A percentile compares a stretch with the other conserved stretches of the same genome.
Evolutionary conservation across 2,888 invertebrate species (phyloP).

Genomic region (Drosophila conformis): DNA sequence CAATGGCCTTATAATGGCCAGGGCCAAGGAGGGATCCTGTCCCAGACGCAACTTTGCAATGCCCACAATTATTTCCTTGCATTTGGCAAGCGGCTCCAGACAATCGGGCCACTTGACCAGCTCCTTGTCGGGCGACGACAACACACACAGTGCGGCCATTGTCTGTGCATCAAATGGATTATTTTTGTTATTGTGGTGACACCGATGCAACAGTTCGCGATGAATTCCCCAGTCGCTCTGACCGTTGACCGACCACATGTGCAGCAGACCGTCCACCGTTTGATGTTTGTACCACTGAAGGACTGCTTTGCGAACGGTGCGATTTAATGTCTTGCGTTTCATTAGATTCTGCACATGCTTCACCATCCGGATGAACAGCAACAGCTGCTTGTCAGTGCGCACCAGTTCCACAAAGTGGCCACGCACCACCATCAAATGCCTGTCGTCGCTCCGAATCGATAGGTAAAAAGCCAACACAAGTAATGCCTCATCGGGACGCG

Average conservation of each 20-base stretch:
- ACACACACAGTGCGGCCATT: constrained; percentile 45
- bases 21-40: constrained; percentile 50
- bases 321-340: constrained; percentile 67
- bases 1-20: constrained; percentile 61
- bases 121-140: constrained; percentile 32
- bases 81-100: constrained; percentile 28
- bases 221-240: constrained; percentile 67
- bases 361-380: constrained; percentile 77
- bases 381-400: constrained; percentile 71
- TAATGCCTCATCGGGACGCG: constrained; percentile 80
- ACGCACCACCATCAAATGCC: constrained; percentile 67
- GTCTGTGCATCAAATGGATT: constrained; percentile 20
- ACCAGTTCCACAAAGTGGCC: constrained; percentile 62
- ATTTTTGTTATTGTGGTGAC: constrained; percentile 63
- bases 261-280: constrained; percentile 56
- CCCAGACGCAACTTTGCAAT: constrained; percentile 72
- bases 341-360: constrained; percentile 61
- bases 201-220: constrained; percentile 71
- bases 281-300: constrained; percentile 77
- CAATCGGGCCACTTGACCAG: constrained; percentile 49
- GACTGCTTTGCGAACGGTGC: constrained; percentile 80
- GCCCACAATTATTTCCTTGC: constrained; percentile 41
- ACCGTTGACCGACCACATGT: constrained; percentile 71
- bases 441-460: constrained; percentile 41
- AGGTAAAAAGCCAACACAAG: constrained; percentile 80